Conservation (phyloP, 2,888 invertebrate species). For the Xestia c-nigrum region DNA sequence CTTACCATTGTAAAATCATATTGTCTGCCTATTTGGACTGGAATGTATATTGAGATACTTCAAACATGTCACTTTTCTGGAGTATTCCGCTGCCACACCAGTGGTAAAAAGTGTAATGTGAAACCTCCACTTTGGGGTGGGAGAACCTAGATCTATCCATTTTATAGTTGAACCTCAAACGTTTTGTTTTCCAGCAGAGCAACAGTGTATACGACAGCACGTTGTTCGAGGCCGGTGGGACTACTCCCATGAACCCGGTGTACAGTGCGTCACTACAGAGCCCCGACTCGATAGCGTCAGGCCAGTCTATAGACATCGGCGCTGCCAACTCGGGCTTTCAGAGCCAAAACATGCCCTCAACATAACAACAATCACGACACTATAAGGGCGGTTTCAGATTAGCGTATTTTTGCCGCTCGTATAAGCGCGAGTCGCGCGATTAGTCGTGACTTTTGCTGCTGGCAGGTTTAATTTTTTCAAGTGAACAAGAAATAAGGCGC, state of each 20-base stretch:
- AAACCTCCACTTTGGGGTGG: not conserved
- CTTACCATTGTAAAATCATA: not conserved
- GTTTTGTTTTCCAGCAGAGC: conserved; percentile 86
- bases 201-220: conserved; percentile 94
- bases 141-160: not conserved
- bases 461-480: not conserved
- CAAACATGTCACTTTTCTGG: not conserved
- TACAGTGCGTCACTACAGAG: conserved; percentile 93
- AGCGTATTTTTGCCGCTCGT: not conserved
- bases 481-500: not conserved
- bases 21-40: not conserved
- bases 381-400: conserved; percentile 21
- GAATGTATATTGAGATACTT: not conserved
- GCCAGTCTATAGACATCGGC: conserved; percentile 85
- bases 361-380: conserved; percentile 79
- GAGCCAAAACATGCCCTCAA: conserved; percentile 80
- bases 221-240: conserved; percentile 92
- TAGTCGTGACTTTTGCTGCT: not conserved
- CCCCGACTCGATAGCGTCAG: conserved; percentile 92
- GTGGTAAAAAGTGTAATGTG: not conserved
- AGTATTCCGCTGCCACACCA: not conserved
- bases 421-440: not conserved
- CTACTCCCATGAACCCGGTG: conserved; percentile 92
- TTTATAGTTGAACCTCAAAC: conserved; percentile 10
- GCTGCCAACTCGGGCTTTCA: conserved; percentile 73